phyloP scores from a whole-genome alignment of 2,797 vertebrate genomes.

The Sebastolobus alascanus region DNA sequence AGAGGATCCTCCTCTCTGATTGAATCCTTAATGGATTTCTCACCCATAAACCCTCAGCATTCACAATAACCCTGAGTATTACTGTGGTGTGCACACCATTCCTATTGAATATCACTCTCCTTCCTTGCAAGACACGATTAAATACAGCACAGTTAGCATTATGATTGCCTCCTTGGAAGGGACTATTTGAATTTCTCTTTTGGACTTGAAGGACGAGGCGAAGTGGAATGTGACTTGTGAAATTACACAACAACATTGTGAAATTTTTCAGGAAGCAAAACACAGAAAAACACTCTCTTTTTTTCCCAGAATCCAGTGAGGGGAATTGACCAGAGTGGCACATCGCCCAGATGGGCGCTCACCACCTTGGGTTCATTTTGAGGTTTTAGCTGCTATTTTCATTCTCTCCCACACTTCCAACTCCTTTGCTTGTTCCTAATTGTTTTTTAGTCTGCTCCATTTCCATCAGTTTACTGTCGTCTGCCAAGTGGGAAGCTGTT shows the following conservation, averaged over 20 bases:
- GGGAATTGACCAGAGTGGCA: conserved; percentile 29
- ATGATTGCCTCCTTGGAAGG: conserved; percentile 31
- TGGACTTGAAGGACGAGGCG: conserved; percentile 25
- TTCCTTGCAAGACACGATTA: conserved; percentile 39
- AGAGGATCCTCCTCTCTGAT: conserved; percentile 50
- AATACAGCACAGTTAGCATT: conserved; percentile 26
- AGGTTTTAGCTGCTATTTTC: conserved; percentile 61
- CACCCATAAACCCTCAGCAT: conserved; percentile 41
- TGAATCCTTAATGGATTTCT: conserved; percentile 63
- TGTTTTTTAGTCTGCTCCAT: conserved; percentile 41
- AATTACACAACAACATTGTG: conserved; percentile 32
- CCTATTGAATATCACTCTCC: conserved; percentile 27
- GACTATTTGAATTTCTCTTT: conserved; percentile 33
- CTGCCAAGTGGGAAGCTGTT: conserved; percentile 65
- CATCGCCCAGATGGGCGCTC: conserved; percentile 29
- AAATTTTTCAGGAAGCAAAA: conserved; percentile 30
- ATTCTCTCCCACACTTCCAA: conserved; percentile 35
- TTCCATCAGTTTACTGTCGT: conserved; percentile 58
- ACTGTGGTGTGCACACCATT: neutral
- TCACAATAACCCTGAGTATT: conserved; percentile 47
- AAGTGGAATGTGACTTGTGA: conserved; percentile 45
- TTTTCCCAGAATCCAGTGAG: conserved; percentile 41
- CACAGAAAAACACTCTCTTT: conserved; percentile 28
- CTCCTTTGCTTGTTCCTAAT: conserved; percentile 36
- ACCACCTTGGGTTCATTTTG: conserved; percentile 44